Base-by-base conservation (phyloP, 2,888 invertebrate species). In the Cotesia congregata region DNA sequence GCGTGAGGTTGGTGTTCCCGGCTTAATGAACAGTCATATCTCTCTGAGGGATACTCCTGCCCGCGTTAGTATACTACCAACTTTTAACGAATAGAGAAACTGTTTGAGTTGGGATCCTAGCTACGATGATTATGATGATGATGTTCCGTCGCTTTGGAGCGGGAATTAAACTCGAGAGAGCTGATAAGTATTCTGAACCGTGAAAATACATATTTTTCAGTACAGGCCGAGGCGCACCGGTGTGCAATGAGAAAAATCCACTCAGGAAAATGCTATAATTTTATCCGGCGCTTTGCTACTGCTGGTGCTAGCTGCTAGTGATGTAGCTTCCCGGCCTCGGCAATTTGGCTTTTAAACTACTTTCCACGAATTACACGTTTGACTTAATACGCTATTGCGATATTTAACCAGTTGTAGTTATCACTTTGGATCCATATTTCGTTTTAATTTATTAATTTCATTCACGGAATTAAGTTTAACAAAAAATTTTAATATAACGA, bases 1-100 rank as follows among this genome's bases (percentile, higher is more conserved):
- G 50, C 50, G 9, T 61, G 68, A 17, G 62, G 38, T 72, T 69
- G 79, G 79, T 73, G 30, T 67, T 39, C 39, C 67, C 30, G 20
- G 67, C 67, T 17, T 65, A 50, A 50, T 50, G 9, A 50, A 50
- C 50, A 50, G 50, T 50, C 50, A 12, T 50, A 50, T 50, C 12
- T 50, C 50, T 50, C 50, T 9, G 50, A 2, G 12, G 50, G 7
- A 50, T 50, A 50, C 12, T 9, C 7, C 41, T 41, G 41, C 9
- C 41, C 1, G 6, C 17, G 17, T 17, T 17, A 17, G 17, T 17
- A 17, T 17, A 17, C 17, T 41, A 41, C 6, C 7, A 41, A 41
- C 9, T 41, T 41, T 7, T 2, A 41, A 41, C 41, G 68, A 40
- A 40, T 9, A 38, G 38, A 67, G 67, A 9, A 67, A 67, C 39